Evolutionary conservation across 2,797 vertebrate genomes (phyloP), one percentile per base, ranked within the genome.

Genomic region (Eulemur rubriventer): DNA sequence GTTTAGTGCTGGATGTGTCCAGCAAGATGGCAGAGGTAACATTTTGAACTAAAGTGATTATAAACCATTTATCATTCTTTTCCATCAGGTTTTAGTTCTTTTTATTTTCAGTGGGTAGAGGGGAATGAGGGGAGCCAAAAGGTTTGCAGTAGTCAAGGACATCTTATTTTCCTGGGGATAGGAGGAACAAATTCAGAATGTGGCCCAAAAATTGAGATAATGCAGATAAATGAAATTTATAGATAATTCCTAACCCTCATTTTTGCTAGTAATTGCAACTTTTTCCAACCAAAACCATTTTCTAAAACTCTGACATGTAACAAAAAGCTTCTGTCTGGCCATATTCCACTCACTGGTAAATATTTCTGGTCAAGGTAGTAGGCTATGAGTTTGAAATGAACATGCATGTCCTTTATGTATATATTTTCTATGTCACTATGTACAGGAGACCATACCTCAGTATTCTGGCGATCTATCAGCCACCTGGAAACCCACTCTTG

Each of bases 1-100:
- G 98, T 94, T 97, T 99, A 69, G 97, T 99, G 48, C 96, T 99
- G 52, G 98, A 99, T 96, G 96, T 98, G n/a, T 99, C 98, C 52
- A 98, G 96, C 70, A 99, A 98, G 94, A 98, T 99, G 98, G 1
- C 11, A 17, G 81, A 97, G 98, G 98, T 98, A 98, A 96, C 22
- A 38, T 30, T 73, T 38, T 72, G 35, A 67, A 46, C 33, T 20
- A 38, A 91, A 76, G 90, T 80, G 22, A 22, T 24, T 81, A 0
- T 69, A 69, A 88, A 82, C 30, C 28, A 41, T 24, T 84, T n/a
- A 43, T 65, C 24, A 4, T 33, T 72, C 67, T 79, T 75, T 87
- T 10, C 55, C 69, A 87, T 57, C 4, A 41, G 38, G 35, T 92
- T 91, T 91, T 55, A 63, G 65, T 89, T 92, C 1, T 90, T 92